phyloP scores from a whole-genome alignment of 2,888 invertebrate genomes.

The Eupeodes luniger region DNA sequence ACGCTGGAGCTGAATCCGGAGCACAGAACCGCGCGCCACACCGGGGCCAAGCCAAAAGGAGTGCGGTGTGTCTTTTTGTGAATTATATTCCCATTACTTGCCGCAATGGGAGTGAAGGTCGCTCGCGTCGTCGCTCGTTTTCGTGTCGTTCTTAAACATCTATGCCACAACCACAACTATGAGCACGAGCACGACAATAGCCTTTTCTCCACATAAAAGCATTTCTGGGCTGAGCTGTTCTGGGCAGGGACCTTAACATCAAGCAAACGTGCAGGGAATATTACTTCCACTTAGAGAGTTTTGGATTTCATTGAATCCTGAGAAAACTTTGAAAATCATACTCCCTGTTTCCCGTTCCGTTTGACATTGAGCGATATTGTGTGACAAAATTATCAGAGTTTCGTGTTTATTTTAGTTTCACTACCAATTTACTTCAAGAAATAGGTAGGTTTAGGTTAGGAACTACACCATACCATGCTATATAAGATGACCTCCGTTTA shows the following conservation, averaged over 20 bases:
- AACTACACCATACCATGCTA: neutral
- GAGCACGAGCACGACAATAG: neutral
- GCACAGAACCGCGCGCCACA: neutral
- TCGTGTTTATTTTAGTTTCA: conserved; percentile 46
- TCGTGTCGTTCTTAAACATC: neutral
- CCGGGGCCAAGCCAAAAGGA: neutral
- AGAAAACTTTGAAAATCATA: conserved; percentile 42
- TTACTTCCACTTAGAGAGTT: conserved; percentile 47
- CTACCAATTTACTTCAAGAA: conserved; percentile 52
- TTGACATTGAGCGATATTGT: conserved; percentile 62
- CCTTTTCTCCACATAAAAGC: conserved; percentile 47
- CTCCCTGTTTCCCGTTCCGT: neutral
- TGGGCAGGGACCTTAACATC: conserved; percentile 27
- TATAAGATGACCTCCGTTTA: neutral
- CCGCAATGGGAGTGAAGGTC: conserved; percentile 70
- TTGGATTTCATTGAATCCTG: conserved; percentile 55
- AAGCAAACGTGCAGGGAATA: conserved; percentile 63
- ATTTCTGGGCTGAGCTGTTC: neutral
- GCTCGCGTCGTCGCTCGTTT: conserved; percentile 29
- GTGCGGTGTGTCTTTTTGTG: conserved; percentile 45
- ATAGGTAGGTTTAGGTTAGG: neutral
- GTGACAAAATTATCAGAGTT: conserved; percentile 61
- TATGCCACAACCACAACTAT: neutral
- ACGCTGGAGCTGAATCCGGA: neutral
- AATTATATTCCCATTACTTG: conserved; percentile 73